Evolutionary conservation across 2,888 invertebrate species (phyloP).

Genomic region (Steinernema hermaphroditum): DNA sequence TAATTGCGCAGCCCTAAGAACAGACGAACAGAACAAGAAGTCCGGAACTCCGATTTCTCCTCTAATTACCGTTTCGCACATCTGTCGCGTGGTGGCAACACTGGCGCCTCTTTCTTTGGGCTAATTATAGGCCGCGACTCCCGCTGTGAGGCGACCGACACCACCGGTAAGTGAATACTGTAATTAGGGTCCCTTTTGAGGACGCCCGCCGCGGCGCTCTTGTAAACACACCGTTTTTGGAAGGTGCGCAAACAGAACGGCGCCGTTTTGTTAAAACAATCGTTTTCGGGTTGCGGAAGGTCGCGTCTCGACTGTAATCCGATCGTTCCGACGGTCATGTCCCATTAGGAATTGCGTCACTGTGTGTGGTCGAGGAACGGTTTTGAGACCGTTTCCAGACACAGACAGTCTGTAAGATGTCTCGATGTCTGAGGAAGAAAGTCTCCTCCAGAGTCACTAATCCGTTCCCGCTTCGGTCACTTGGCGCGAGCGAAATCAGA

Average conservation of each 20-base stretch:
- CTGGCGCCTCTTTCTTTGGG: conserved; percentile 4
- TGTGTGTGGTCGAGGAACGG: no score
- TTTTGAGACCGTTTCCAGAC: no score
- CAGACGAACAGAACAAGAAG: background rate
- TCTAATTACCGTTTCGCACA: conserved; percentile 29
- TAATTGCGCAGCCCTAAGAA: conserved; percentile 16
- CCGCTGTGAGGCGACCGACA: conserved; percentile 26
- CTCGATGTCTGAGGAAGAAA: no score
- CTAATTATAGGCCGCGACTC: conserved; percentile 28
- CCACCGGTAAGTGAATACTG: conserved; percentile 27
- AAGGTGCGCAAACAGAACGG: conserved; percentile 13
- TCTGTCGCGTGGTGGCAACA: conserved; percentile 28
- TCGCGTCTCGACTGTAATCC: background rate
- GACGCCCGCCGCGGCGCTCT: background rate
- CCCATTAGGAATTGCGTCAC: no score
- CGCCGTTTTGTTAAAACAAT: conserved; percentile 23
- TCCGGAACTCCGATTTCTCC: conserved; percentile 6
- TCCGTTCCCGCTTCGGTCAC: conserved; percentile 28
- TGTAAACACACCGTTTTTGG: conserved; percentile 27
- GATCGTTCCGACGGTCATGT: background rate
- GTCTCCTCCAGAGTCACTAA: background rate
- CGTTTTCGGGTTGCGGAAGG: conserved; percentile 10
- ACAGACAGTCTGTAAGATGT: no score
- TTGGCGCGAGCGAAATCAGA: conserved; percentile 28
- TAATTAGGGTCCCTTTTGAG: conserved; percentile 23